A percentile compares a stretch with the other conserved stretches of the same genome.
These are phyloP conservation scores for Melitaea cinxia DNA, from an alignment of 1,140 invertebrate genomes.

Conservation along the genomic window DNA sequence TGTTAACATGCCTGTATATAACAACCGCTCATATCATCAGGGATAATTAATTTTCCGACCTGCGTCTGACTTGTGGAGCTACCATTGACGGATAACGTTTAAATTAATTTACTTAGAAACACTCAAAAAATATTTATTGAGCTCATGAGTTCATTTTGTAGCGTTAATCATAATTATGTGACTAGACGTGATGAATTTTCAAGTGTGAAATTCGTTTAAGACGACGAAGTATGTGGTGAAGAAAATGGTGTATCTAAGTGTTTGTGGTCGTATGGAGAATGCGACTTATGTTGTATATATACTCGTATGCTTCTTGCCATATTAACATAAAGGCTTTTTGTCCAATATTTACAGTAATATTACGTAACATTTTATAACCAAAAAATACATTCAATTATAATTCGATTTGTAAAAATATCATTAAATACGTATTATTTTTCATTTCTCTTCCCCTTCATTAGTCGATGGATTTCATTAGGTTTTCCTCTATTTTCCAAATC, in stretches of 20 bases:
- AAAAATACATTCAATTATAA: background rate
- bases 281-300: no score
- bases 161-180: no score
- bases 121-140: background rate
- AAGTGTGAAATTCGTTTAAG: no score
- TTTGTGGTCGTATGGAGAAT: no score
- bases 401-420: slow-evolving; percentile 41
- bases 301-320: no score
- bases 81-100: background rate
- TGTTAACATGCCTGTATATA: slow-evolving; percentile 28
- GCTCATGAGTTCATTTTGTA: background rate
- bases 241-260: no score
- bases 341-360: no score
- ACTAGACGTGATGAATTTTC: no score
- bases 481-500: slow-evolving; percentile 44
- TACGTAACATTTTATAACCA: no score
- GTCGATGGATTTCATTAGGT: slow-evolving; percentile 42
- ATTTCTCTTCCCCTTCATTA: slow-evolving; percentile 36
- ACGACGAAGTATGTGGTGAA: no score
- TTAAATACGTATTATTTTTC: slow-evolving; percentile 29
- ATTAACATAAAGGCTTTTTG: no score
- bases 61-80: background rate
- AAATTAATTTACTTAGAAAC: background rate
- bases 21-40: slow-evolving; percentile 11
- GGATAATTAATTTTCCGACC: slow-evolving; percentile 38